Conservation (phyloP, 2,888 invertebrate species). For the Oscheius sp. region DNA sequence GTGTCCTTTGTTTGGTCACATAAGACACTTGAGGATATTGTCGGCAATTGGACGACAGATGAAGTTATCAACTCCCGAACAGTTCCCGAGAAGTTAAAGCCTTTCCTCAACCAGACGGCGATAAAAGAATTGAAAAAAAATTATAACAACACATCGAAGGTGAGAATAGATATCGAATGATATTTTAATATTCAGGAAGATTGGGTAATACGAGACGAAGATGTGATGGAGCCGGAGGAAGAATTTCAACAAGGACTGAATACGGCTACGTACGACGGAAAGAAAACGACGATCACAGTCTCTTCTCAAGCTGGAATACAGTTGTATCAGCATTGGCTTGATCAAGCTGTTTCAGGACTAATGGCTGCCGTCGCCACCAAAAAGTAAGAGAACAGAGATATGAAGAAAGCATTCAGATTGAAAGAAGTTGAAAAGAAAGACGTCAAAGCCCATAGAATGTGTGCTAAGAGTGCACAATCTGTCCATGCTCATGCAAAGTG, state of each 20-base stretch:
- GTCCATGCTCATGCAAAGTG: conserved; percentile 52
- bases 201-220: conserved; percentile 48
- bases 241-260: conserved; percentile 18
- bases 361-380: conserved; percentile 62
- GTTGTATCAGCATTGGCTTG: conserved; percentile 60
- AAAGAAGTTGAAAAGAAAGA: conserved; percentile 31
- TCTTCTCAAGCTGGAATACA: conserved; percentile 42
- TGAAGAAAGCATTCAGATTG: too few relatives aligned
- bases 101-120: conserved; percentile 20
- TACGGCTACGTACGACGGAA: conserved; percentile 38
- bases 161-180: too few relatives aligned
- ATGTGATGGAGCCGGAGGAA: conserved; percentile 37
- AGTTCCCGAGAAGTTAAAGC: conserved; percentile 13
- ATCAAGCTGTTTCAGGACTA: conserved; percentile 60
- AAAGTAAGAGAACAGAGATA: conserved; percentile 40
- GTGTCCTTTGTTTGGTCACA: background rate
- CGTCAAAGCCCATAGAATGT: conserved; percentile 36
- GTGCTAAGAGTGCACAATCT: conserved; percentile 42
- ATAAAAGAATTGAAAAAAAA: conserved; percentile 5
- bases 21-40: conserved; percentile 18
- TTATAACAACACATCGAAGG: too few relatives aligned
- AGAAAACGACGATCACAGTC: conserved; percentile 41
- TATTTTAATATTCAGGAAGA: conserved; percentile 33
- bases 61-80: conserved; percentile 1
- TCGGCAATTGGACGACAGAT: conserved; percentile 12